phyloP scores from a whole-genome alignment of 2,113 vertebrate genomes.

The Mastomys natalensis region DNA sequence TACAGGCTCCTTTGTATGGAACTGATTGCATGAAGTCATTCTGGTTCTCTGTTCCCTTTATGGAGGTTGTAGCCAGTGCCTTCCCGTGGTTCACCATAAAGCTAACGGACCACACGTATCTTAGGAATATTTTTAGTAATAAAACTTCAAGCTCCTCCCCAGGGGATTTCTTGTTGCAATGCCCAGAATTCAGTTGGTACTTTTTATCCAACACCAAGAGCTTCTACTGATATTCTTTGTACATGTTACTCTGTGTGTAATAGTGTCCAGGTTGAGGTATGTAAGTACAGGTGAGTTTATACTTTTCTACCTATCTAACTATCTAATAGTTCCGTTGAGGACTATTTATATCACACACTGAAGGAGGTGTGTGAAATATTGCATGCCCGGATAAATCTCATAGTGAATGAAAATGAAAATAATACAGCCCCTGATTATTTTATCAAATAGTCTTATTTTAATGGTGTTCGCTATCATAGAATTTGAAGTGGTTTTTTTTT shows the following conservation, averaged over 20 bases:
- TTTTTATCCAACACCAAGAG: constrained; percentile 26
- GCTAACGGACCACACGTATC: background rate
- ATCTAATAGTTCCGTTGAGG: too few species aligned
- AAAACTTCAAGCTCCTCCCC: background rate
- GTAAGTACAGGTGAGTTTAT: background rate
- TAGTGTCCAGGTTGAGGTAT: background rate
- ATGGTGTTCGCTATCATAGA: constrained; percentile 43
- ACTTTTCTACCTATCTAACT: too few species aligned
- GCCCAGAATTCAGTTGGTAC: background rate
- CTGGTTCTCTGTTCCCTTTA: background rate
- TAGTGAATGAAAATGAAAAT: constrained; percentile 54
- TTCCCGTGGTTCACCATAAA: background rate
- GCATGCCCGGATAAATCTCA: background rate
- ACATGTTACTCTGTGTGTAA: background rate
- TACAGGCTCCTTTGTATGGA: background rate
- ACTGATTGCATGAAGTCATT: constrained; percentile 29
- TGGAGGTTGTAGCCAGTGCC: constrained; percentile 13
- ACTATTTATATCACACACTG: constrained; percentile 19
- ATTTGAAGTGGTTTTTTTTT: constrained; percentile 18
- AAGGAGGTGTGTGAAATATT: background rate
- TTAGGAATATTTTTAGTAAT: background rate
- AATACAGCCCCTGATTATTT: constrained; percentile 52
- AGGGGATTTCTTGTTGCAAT: background rate
- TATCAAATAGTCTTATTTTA: constrained; percentile 59
- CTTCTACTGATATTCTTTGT: constrained; percentile 1